Percentiles rank a stretch among this genome's conserved stretches.
These are phyloP conservation scores for Sciaenops ocellatus DNA, from an alignment of 2,797 vertebrate genomes.

Conservation along the genomic window DNA sequence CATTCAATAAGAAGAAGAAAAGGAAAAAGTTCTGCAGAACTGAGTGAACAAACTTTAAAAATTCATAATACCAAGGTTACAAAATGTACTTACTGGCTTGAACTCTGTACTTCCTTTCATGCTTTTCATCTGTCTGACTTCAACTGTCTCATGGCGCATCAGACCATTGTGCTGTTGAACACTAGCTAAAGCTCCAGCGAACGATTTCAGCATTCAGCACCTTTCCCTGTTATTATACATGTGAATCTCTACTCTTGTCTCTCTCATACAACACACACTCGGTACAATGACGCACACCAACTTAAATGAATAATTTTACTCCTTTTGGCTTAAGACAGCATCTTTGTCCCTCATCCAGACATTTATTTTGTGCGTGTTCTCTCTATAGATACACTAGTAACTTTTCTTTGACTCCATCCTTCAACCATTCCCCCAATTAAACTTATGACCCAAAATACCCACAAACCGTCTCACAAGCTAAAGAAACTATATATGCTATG, in stretches of 20 bases:
- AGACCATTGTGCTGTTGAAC: constrained; percentile 18
- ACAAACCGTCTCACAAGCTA: neutral
- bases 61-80: neutral
- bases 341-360: constrained; percentile 7
- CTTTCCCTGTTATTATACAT: neutral
- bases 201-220: constrained; percentile 25
- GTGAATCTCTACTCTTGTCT: neutral
- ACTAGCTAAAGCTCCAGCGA: constrained; percentile 16
- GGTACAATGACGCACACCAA: neutral
- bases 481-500: constrained; percentile 9
- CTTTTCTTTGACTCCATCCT: constrained; percentile 48
- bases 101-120: neutral
- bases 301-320: neutral
- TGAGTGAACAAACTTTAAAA: neutral
- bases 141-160: neutral
- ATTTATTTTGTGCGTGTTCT: constrained; percentile 12
- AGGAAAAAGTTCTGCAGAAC: neutral
- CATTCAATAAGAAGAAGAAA: neutral
- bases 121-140: neutral
- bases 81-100: neutral
- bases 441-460: constrained; percentile 48
- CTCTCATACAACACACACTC: neutral
- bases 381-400: constrained; percentile 32
- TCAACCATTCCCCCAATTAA: constrained; percentile 69
- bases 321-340: neutral